phyloP scores from a whole-genome alignment of 2,797 vertebrate species.

The Poeciliopsis turneri region DNA sequence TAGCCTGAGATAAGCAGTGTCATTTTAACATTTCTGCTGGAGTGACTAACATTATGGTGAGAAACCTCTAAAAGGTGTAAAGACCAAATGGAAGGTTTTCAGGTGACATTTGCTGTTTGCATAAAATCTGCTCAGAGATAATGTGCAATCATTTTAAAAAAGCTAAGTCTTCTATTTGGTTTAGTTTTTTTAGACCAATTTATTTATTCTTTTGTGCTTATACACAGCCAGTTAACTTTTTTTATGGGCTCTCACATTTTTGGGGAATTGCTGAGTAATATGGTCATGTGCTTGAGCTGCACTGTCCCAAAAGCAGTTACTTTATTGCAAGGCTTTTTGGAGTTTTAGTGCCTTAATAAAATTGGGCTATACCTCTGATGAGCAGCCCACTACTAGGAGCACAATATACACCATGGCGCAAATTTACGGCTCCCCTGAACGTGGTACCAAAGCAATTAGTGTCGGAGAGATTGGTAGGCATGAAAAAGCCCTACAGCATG shows the following conservation, averaged over 20 bases:
- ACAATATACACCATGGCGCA: slow-evolving; percentile 74
- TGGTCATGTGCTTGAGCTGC: slow-evolving; percentile 35
- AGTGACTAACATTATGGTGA: slow-evolving; percentile 46
- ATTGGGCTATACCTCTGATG: slow-evolving; percentile 66
- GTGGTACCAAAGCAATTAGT: slow-evolving; percentile 85
- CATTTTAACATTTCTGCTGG: slow-evolving; percentile 32
- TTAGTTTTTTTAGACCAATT: slow-evolving; percentile 8
- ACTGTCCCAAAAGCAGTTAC: slow-evolving; percentile 53
- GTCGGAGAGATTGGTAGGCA: slow-evolving; percentile 80
- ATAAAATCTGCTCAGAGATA: slow-evolving; percentile 21
- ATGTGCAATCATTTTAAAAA: slow-evolving; percentile 21
- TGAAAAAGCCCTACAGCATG: slow-evolving; percentile 76
- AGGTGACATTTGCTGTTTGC: slow-evolving; percentile 30
- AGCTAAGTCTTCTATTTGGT: not conserved
- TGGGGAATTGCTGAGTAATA: slow-evolving; percentile 41
- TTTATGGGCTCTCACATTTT: slow-evolving; percentile 25
- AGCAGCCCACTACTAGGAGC: slow-evolving; percentile 63
- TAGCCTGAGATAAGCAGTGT: slow-evolving; percentile 31
- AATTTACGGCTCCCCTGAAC: slow-evolving; percentile 82
- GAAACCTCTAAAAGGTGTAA: slow-evolving; percentile 47
- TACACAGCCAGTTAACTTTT: slow-evolving; percentile 29
- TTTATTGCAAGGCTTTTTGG: slow-evolving; percentile 56
- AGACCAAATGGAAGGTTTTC: slow-evolving; percentile 28
- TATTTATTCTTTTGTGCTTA: not conserved
- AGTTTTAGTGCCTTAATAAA: slow-evolving; percentile 73